phyloP scores from a whole-genome alignment of 2,113 vertebrate genomes.

The Oncorhynchus kisutch region DNA sequence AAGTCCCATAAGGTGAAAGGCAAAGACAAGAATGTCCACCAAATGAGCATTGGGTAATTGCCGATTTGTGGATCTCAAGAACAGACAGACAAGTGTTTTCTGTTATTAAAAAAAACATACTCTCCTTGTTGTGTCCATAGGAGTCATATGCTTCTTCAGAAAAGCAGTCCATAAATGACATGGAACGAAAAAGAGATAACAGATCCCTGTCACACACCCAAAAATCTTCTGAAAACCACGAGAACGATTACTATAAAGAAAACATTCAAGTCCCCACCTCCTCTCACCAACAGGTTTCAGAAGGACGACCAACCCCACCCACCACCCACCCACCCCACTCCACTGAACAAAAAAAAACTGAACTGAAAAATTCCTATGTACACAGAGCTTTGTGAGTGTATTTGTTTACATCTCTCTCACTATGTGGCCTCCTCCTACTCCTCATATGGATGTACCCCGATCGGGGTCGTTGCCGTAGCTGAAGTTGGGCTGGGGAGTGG shows the following conservation, averaged over 20 bases:
- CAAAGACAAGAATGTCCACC: slow-evolving; percentile 49
- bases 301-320: neutral
- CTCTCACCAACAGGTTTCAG: neutral
- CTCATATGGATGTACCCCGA: slow-evolving; percentile 97
- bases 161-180: neutral
- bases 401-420: slow-evolving; percentile 39
- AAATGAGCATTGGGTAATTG: slow-evolving; percentile 34
- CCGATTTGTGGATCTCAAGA: slow-evolving; percentile 37
- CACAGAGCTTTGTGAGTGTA: slow-evolving; percentile 58
- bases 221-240: slow-evolving; percentile 68
- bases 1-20: slow-evolving; percentile 45
- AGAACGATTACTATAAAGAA: slow-evolving; percentile 70
- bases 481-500: slow-evolving; percentile 95
- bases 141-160: slow-evolving; percentile 38
- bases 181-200: slow-evolving; percentile 57
- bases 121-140: slow-evolving; percentile 33
- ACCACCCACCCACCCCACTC: slow-evolving; percentile 32
- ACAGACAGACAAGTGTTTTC: slow-evolving; percentile 22
- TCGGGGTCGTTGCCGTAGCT: slow-evolving; percentile 96
- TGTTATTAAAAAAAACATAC: slow-evolving; percentile 34
- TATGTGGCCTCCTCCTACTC: slow-evolving; percentile 27
- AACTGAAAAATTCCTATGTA: slow-evolving; percentile 72
- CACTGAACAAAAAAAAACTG: slow-evolving; percentile 52
- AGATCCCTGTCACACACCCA: slow-evolving; percentile 55
- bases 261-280: slow-evolving; percentile 47